Conservation (phyloP, 2,113 vertebrate genomes). For the Nibea albiflora region DNA sequence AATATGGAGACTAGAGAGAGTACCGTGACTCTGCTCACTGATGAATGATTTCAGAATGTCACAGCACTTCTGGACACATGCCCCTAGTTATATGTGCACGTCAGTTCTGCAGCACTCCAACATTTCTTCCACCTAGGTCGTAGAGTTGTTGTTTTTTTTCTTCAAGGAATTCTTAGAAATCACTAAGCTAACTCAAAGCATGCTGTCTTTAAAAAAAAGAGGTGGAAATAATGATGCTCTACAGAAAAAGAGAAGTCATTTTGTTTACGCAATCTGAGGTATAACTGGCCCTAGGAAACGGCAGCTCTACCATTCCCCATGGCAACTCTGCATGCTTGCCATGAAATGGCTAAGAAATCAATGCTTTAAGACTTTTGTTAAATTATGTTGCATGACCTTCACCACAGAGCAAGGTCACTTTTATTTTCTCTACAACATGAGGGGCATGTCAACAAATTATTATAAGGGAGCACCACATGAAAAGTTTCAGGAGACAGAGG, state of each 20-base stretch:
- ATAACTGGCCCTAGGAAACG: constrained; percentile 51
- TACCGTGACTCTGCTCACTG: constrained; percentile 53
- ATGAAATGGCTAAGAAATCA: constrained; percentile 70
- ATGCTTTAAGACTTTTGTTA: constrained; percentile 70
- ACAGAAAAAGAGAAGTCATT: constrained; percentile 39
- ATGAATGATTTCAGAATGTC: constrained; percentile 73
- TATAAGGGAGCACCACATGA: constrained; percentile 64
- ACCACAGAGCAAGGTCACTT: constrained; percentile 70
- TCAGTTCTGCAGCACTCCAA: constrained; percentile 14
- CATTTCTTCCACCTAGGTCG: not conserved
- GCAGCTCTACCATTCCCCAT: constrained; percentile 58
- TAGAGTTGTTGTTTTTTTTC: not conserved
- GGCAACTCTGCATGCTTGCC: constrained; percentile 70
- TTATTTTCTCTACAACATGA: constrained; percentile 77
- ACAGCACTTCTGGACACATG: constrained; percentile 44
- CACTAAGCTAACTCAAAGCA: not conserved
- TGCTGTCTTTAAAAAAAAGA: not conserved
- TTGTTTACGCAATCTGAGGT: constrained; percentile 59
- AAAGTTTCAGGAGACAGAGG: constrained; percentile 71
- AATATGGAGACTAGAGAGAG: constrained; percentile 61
- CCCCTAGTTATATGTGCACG: constrained; percentile 24
- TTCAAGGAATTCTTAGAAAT: constrained; percentile 23
- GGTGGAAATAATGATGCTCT: constrained; percentile 51
- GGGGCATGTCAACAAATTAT: constrained; percentile 80
- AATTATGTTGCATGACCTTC: constrained; percentile 77